Evolutionary conservation across 2,113 vertebrate genomes (phyloP).

Genomic region (Tragelaphus strepsiceros): DNA sequence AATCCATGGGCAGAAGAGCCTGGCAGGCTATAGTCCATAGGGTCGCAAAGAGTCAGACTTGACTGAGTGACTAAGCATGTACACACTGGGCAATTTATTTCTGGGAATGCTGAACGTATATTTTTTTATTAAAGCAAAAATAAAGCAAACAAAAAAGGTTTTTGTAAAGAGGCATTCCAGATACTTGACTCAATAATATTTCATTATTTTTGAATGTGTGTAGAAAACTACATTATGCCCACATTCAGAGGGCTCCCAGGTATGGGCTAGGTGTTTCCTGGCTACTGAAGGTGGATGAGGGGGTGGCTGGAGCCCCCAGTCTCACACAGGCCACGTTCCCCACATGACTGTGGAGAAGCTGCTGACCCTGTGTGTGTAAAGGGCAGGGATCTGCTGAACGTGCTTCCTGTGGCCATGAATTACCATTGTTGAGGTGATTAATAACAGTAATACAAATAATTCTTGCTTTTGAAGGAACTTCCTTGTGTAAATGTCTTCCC

Average conservation of each 20-base stretch:
- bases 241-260: not conserved
- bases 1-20: not conserved
- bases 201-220: not conserved
- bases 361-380: not conserved
- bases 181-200: not conserved
- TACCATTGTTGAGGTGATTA: not conserved
- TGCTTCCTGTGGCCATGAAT: not conserved
- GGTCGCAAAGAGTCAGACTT: not conserved
- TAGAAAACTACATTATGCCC: not conserved
- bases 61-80: not conserved
- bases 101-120: not conserved
- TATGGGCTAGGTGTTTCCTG: not conserved
- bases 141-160: not conserved
- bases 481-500: not conserved
- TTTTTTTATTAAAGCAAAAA: conserved; percentile 18
- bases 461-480: conserved; percentile 20
- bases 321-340: not conserved
- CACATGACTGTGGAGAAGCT: not conserved
- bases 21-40: not conserved
- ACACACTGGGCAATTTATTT: not conserved
- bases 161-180: not conserved
- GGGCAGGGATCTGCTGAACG: not conserved
- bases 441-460: not conserved
- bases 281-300: not conserved
- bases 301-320: not conserved